Evolutionary conservation across 2,888 invertebrate species (phyloP).

Genomic region (Oxyteleia sp.): DNA sequence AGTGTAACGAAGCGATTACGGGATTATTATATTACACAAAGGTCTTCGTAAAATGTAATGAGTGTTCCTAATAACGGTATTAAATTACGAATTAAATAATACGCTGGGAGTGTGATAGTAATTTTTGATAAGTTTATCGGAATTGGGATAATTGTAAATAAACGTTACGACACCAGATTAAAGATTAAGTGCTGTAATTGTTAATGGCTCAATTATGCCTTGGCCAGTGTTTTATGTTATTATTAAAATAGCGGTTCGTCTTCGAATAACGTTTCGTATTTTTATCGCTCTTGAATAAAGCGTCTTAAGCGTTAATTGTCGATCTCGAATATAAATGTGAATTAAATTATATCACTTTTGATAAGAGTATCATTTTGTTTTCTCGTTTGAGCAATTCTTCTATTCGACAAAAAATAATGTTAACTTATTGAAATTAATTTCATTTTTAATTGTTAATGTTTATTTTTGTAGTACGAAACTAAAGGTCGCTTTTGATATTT

Average conservation of each 20-base stretch:
- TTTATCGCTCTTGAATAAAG: too few relatives aligned
- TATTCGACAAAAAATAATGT: not conserved
- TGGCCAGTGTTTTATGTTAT: not conserved
- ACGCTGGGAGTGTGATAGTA: too few relatives aligned
- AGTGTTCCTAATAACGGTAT: conserved; percentile 44
- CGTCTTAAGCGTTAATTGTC: too few relatives aligned
- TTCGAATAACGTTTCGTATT: not conserved
- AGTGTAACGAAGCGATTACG: conserved; percentile 34
- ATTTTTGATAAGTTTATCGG: conserved; percentile 44
- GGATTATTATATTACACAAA: conserved; percentile 47
- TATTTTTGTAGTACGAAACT: conserved; percentile 9
- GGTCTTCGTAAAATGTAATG: conserved; percentile 50
- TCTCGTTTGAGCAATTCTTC: conserved; percentile 14
- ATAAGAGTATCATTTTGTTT: conserved; percentile 18
- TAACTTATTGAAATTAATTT: conserved; percentile 5
- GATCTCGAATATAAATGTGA: conserved; percentile 43
- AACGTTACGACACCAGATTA: conserved; percentile 27
- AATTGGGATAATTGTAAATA: conserved; percentile 48
- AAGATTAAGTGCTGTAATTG: conserved; percentile 12
- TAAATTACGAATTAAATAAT: conserved; percentile 55
- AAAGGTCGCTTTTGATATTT: conserved; percentile 19
- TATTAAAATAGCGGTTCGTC: not conserved
- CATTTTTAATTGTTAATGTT: conserved; percentile 3
- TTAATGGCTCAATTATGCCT: conserved; percentile 25
- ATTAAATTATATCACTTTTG: conserved; percentile 32